Evolutionary conservation across 1,140 invertebrate genomes (phyloP), one percentile per base, ranked within the genome.

Genomic region (Zaprionus gabonicus): DNA sequence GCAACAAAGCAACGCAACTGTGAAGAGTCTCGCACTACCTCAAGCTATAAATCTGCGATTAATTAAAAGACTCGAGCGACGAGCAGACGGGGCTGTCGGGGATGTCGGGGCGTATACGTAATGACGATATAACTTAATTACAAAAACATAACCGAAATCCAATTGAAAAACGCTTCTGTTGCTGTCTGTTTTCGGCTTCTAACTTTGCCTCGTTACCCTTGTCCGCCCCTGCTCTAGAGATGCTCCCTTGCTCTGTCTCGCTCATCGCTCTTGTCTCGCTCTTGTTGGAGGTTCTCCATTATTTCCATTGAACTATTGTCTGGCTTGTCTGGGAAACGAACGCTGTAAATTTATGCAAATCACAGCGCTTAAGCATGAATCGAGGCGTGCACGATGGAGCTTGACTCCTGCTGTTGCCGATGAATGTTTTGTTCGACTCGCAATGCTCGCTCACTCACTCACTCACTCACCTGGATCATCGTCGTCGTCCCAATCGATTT

Each of bases 401-500:
- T 63, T 41, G 56, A 64, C 69, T 77, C 69, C 74, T 78, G 75
- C 73, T 77, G 65, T 81, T 49, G 66, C 51, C 62, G 38, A 46
- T 53, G 79, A 70, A 78, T 81, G 73, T 63, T 72, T 82, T 70
- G 65, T 67, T 58, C 56, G 49, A 56, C 27, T 13, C 23, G 44
- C 20, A 46, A 36, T 10, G 34, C 12, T 36, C 36, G 15, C 41
- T 82, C 76, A 93, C 92, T 92, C 79, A 93, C 12, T 36, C 36
- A 38, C 41, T 82, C 76, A 93, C 92, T 92, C 79, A 93, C 92
- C 92, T 92, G 92, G 92, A 92, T 93, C 92, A 80, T 93, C 92
- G 64, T 93, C 92, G 68, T 93, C 92, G 71, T 93, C 92, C 92
- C 92, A 93, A 82, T 93, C 92, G 69, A 93, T 93, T 91, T 93